These are phyloP conservation scores for Peucedramus taeniatus DNA, from an alignment of 2,113 vertebrate genomes.

Conservation along the genomic window DNA sequence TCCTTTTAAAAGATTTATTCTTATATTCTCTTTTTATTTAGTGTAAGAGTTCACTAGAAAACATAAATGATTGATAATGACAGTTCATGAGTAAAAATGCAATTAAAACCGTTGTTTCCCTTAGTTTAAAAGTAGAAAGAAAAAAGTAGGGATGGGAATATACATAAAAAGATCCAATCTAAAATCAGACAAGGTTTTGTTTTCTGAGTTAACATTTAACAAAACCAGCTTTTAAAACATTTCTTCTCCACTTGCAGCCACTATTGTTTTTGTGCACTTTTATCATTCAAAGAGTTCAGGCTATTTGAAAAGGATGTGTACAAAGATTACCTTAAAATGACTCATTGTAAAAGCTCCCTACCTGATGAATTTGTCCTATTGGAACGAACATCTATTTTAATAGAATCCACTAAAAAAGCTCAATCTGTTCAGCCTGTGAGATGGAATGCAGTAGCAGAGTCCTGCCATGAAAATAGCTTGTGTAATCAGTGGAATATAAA, in stretches of 20 bases:
- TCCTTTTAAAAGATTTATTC: slow-evolving; percentile 69
- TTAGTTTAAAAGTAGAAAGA: slow-evolving; percentile 18
- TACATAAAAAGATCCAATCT: slow-evolving; percentile 15
- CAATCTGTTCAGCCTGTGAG: slow-evolving; percentile 19
- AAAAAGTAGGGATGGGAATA: neutral
- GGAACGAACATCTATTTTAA: slow-evolving; percentile 33
- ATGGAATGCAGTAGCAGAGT: slow-evolving; percentile 49
- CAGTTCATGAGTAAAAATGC: slow-evolving; percentile 40
- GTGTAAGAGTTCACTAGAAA: slow-evolving; percentile 20
- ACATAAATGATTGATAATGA: slow-evolving; percentile 61
- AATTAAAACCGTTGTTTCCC: slow-evolving; percentile 56
- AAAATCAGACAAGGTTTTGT: slow-evolving; percentile 31
- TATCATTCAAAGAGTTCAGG: slow-evolving; percentile 2
- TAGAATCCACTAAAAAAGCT: slow-evolving; percentile 31
- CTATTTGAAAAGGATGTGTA: slow-evolving; percentile 36
- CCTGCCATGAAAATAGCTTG: slow-evolving; percentile 73
- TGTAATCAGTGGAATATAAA: slow-evolving; percentile 72
- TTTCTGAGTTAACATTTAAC: slow-evolving; percentile 26
- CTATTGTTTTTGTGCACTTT: slow-evolving; percentile 35
- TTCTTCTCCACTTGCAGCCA: neutral
- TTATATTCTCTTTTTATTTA: slow-evolving; percentile 67
- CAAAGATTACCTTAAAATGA: slow-evolving; percentile 37
- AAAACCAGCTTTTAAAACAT: neutral
- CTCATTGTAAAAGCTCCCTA: slow-evolving; percentile 21
- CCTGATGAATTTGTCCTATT: slow-evolving; percentile 29